Base-by-base conservation (phyloP, 2,113 vertebrate species). In the Anguilla rostrata region DNA sequence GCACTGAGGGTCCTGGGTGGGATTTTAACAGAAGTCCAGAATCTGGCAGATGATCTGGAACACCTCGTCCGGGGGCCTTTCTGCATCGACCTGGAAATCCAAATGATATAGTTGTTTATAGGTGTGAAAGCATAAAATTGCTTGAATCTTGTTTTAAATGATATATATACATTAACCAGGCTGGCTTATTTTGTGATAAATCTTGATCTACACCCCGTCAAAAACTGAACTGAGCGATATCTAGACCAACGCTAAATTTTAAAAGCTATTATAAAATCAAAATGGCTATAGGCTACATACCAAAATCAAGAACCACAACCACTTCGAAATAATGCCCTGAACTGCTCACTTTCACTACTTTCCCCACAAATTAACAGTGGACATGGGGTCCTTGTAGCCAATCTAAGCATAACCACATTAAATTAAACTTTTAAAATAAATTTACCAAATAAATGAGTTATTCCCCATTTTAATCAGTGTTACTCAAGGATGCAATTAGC, bases 21-120 rank as follows among this genome's bases (percentile, higher is more conserved):
- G 75, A 83, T 92, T 92, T 95, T 92, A 95, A 84, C 94, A 81
- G 84, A 95, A 94, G 89, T 97, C 96, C 90, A 98, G 89, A 80
- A 90, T 94, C 92, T 92, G 90, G 92, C 97, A 98, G 92, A 98
- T 92, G 93, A 96, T 96, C 90, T 95, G 91, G 84, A 98, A 98
- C 90, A 97, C 97, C 40, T 98, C 95, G 0, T 98, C 97, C 1
- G 96, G 96, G 1, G 95, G 93, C 91, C 94, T 94, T 91, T 99
- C 98, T 0, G 96, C 97, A 82, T 99, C 97, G 81, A 99, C 93
- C 98, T 99, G 85, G 84, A 86, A 90, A 89, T 7, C 86, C 3
- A 88, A 86, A 88, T 91, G 29, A 82, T 89, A 81, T 83, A 26
- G 2, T 12, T 39, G n/a, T 18, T 71, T 39, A 12, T 60, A 83